A percentile compares a stretch with the other conserved stretches of the same genome.
Evolutionary conservation across 2,888 invertebrate genomes (phyloP).

Genomic region (Troides aeacus): DNA sequence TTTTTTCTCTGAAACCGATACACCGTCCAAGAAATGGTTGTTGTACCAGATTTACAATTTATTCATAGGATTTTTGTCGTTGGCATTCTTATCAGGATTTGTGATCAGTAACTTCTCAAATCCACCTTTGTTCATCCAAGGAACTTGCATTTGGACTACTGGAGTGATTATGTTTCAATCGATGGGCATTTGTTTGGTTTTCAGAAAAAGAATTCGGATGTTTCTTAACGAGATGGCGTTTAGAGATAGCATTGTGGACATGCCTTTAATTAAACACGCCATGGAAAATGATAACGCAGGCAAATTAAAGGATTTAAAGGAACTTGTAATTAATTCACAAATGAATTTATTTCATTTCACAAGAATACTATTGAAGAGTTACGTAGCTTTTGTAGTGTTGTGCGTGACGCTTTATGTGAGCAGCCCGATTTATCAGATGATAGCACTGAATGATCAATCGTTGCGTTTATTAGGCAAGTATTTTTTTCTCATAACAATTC

Average conservation of each 20-base stretch:
- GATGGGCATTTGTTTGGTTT: slow-evolving; percentile 56
- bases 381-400: slow-evolving; percentile 52
- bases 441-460: slow-evolving; percentile 48
- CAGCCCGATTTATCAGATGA: slow-evolving; percentile 59
- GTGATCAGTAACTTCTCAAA: slow-evolving; percentile 48
- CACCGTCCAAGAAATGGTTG: slow-evolving; percentile 55
- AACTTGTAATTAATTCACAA: slow-evolving; percentile 51
- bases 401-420: slow-evolving; percentile 60
- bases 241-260: slow-evolving; percentile 51
- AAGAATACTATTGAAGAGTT: slow-evolving; percentile 50
- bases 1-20: slow-evolving; percentile 55
- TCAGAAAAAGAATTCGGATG: slow-evolving; percentile 50
- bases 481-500: not conserved
- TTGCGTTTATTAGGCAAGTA: slow-evolving; percentile 60
- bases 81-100: slow-evolving; percentile 61
- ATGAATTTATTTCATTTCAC: slow-evolving; percentile 52
- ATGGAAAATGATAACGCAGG: slow-evolving; percentile 37
- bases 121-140: slow-evolving; percentile 58
- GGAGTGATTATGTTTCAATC: slow-evolving; percentile 66
- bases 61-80: slow-evolving; percentile 52
- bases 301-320: slow-evolving; percentile 50
- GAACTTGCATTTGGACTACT: slow-evolving; percentile 69
- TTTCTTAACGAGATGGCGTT: slow-evolving; percentile 63
- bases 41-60: slow-evolving; percentile 57
- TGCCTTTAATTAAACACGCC: slow-evolving; percentile 55